Evolutionary conservation across 1,140 invertebrate genomes (phyloP).

Genomic region (Temnothorax curvispinosus): DNA sequence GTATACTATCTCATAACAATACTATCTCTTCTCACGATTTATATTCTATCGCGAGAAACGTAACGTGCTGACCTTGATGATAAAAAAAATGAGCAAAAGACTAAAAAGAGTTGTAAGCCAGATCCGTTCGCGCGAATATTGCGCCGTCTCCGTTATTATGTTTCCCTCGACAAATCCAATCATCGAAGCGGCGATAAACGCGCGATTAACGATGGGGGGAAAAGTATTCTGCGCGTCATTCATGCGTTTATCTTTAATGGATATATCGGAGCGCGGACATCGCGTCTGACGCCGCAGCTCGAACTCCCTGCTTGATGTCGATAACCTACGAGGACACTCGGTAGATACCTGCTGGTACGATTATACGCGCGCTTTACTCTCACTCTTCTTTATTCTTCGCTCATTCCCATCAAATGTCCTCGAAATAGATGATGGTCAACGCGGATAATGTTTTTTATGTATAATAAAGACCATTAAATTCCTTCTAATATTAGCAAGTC

Average conservation of each 20-base stretch:
- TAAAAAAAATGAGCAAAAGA: neutral
- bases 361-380: neutral
- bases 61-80: neutral
- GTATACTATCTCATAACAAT: neutral
- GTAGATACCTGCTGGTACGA: neutral
- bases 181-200: neutral
- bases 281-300: conserved; percentile 23
- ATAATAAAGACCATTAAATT: neutral
- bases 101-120: neutral
- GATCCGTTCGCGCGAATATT: neutral
- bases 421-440: neutral
- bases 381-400: neutral
- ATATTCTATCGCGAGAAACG: neutral
- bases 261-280: conserved; percentile 11
- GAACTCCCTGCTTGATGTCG: conserved; percentile 23
- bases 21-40: neutral
- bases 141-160: neutral
- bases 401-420: neutral
- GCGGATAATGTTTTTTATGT: neutral
- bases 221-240: conserved; percentile 31
- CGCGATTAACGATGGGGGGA: neutral
- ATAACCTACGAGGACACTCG: conserved; percentile 38
- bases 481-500: neutral
- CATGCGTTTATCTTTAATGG: conserved; percentile 50
- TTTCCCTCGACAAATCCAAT: conserved; percentile 43